Conservation (phyloP, 2,888 invertebrate species). For the Antitype chi region DNA sequence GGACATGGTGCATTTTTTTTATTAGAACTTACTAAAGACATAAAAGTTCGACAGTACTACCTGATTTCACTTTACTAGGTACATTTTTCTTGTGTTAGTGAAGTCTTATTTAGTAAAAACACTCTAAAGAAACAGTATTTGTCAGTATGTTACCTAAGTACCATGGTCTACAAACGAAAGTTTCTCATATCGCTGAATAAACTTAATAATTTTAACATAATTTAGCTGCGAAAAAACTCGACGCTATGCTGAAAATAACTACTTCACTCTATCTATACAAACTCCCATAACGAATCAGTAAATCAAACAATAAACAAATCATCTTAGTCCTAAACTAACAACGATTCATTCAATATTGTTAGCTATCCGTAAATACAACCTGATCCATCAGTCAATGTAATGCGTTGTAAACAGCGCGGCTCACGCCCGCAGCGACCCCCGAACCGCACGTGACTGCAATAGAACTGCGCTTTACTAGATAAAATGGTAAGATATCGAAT, state of each 20-base stretch:
- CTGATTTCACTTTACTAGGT: neutral
- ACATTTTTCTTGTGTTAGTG: neutral
- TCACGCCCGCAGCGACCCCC: conserved; percentile 9
- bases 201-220: neutral
- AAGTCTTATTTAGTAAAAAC: too few relatives aligned
- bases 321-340: conserved; percentile 9
- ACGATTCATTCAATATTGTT: conserved; percentile 11
- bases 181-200: too few relatives aligned
- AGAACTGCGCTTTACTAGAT: conserved; percentile 14
- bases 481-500: conserved; percentile 11
- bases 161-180: neutral
- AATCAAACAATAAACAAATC: neutral
- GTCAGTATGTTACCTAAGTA: neutral
- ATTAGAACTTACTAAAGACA: neutral
- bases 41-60: neutral
- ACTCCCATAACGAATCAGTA: neutral
- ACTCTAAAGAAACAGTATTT: neutral
- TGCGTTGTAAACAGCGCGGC: conserved; percentile 36
- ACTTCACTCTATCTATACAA: neutral
- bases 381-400: conserved; percentile 34
- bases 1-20: neutral
- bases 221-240: neutral
- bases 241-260: neutral
- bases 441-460: conserved; percentile 45
- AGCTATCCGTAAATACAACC: conserved; percentile 13